Evolutionary conservation across 2,888 invertebrate genomes (phyloP), one percentile per base, ranked within the genome.

Genomic region (Patella depressa): DNA sequence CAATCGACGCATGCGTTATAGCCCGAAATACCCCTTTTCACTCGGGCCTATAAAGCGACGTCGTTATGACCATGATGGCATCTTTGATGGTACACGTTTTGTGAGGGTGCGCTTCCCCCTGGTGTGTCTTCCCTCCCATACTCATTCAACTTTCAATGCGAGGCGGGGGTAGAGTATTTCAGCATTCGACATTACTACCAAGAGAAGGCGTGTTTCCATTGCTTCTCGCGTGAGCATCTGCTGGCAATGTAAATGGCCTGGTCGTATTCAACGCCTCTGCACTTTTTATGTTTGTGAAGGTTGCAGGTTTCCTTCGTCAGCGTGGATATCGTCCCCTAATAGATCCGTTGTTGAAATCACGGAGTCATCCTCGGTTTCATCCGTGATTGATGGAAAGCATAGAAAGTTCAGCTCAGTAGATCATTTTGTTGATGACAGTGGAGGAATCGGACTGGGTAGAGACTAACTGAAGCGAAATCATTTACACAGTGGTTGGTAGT

Each of bases 21-120:
- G n/a, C n/a, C n/a, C n/a, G n/a, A n/a, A n/a, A n/a, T n/a, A n/a
- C n/a, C n/a, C n/a, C n/a, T n/a, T n/a, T n/a, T n/a, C n/a, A n/a
- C n/a, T n/a, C n/a, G n/a, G n/a, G n/a, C 65, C 65, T 19, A 65
- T 65, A 19, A 65, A 65, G 65, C n/a, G 65, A 65, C 7, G 65
- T 19, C n/a, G 65, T 19, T 65, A 65, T 65, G 65, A n/a, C 19
- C n/a, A 65, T n/a, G 65, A 65, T 65, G 65, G 65, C 7, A 19
- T 65, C n/a, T 65, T n/a, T 19, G 65, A 65, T 65, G 59, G 59
- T 19, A 65, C 65, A 9, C 19, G 65, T 19, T 65, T 65, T 19
- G 11, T 65, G 65, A n/a, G 65, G 2, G 65, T 65, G 19, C n/a
- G 24, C n/a, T 65, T 65, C 11, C 19, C 19, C 24, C 24, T 7